Conservation (phyloP, 2,888 invertebrate genomes). For the Biston stratarius region DNA sequence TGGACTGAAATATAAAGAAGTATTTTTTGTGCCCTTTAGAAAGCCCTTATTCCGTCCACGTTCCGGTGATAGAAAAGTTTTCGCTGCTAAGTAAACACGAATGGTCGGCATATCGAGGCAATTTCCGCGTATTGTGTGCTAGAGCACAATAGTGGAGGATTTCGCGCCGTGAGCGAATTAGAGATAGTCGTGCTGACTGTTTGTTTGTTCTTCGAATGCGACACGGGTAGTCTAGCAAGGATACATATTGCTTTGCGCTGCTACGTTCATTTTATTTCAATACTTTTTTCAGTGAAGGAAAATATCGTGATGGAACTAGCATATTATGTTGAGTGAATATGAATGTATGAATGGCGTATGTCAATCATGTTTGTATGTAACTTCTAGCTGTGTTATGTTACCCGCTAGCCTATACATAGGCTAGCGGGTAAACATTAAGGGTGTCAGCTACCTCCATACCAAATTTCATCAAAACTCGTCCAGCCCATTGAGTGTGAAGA, state of each 20-base stretch:
- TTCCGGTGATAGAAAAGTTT: slow-evolving; percentile 32
- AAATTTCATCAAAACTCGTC: no score
- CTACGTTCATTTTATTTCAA: background rate
- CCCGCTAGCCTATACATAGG: no score
- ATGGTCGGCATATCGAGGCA: slow-evolving; percentile 10
- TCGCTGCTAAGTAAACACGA: slow-evolving; percentile 41
- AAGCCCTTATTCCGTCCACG: slow-evolving; percentile 4
- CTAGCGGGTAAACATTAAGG: no score
- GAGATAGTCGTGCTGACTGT: slow-evolving; percentile 60
- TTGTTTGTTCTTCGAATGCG: slow-evolving; percentile 61
- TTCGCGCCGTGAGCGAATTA: slow-evolving; percentile 69
- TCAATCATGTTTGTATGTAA: no score
- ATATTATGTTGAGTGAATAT: no score
- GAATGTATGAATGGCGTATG: no score
- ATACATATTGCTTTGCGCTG: slow-evolving; percentile 19
- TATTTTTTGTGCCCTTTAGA: background rate
- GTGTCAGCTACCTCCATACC: no score
- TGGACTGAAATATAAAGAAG: background rate
- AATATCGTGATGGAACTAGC: no score
- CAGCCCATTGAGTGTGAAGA: no score
- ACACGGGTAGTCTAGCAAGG: slow-evolving; percentile 69
- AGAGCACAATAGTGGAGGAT: slow-evolving; percentile 43
- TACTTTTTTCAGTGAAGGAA: no score
- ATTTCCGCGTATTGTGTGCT: slow-evolving; percentile 77
- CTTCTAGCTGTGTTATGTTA: no score